Conservation (phyloP, 1,140 invertebrate species). For the Bactericera cockerelli region DNA sequence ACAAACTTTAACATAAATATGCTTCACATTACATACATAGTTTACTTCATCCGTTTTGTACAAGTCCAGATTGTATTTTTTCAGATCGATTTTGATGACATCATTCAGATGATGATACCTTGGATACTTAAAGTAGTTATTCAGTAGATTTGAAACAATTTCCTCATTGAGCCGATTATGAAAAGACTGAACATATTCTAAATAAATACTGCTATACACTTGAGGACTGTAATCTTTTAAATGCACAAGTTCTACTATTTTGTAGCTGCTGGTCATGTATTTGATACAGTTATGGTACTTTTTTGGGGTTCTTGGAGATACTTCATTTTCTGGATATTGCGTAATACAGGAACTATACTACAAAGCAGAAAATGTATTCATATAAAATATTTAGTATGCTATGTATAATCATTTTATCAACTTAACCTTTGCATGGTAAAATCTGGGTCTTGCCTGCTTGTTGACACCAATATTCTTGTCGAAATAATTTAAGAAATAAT, state of each 20-base stretch:
- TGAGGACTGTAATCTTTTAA: background rate
- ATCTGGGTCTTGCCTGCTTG: too few species aligned
- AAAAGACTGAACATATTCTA: background rate
- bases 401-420: too few species aligned
- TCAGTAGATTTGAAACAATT: background rate
- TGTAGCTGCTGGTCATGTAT: background rate
- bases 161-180: conserved; percentile 1
- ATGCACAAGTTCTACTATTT: background rate
- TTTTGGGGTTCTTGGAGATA: too few species aligned
- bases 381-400: too few species aligned
- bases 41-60: background rate
- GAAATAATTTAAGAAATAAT: too few species aligned
- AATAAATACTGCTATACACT: background rate
- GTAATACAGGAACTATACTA: too few species aligned
- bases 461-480: too few species aligned
- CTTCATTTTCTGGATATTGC: too few species aligned
- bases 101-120: conserved; percentile 13
- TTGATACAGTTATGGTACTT: background rate
- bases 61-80: conserved; percentile 4
- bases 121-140: conserved; percentile 12
- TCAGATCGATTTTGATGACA: conserved; percentile 9
- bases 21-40: background rate
- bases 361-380: too few species aligned
- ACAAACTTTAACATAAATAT: conserved; percentile 14
- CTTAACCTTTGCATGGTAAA: too few species aligned